Evolutionary conservation across 1,140 invertebrate genomes (phyloP), one percentile per base, ranked within the genome.

Genomic region (Tetragonula clypearis): DNA sequence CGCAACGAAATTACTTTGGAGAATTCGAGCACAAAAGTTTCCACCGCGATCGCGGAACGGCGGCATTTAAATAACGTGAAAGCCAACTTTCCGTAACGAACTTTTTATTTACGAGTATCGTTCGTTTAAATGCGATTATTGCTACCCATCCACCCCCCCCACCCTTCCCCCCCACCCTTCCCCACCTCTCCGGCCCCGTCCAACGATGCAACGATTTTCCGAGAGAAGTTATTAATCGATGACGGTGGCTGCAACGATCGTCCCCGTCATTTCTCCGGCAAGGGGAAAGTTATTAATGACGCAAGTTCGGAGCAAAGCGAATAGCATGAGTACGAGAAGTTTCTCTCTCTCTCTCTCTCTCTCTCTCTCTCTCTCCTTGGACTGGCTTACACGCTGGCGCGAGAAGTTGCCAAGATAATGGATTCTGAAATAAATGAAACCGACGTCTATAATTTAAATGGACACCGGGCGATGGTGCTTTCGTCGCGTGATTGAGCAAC

Each of bases 211-310:
- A 21, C 21, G 53, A 15, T 58, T 56, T 21, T 2, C 4, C 41
- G 41, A 49, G 26, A 8, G 8, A 26, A 56, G 55, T 80, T 69
- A 80, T 80, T 80, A 72, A 69, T 66, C 60, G 60, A 77, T 35
- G n/a, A 73, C 26, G 23, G 23, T 14, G 35, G 21, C 30, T 17
- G 14, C 5, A n/a, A 21, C 65, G 82, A 68, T 49, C 41, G 35
- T 15, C n/a, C 26, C 35, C 6, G 55, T 30, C 71, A 71, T 80
- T 49, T 49, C 2, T 73, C 14, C 74, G 71, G 62, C 74, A 79
- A 84, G 77, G 62, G 49, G 75, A 81, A 89, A 88, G 85, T 88
- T 88, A 88, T 89, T 89, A 88, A 88, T 78, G 87, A 77, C 72
- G 75, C 41, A 88, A 89, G 84, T 88, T 89, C 30, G 76, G 30